Base-by-base conservation (phyloP, 2,888 invertebrate genomes). In the Oligia latruncula region DNA sequence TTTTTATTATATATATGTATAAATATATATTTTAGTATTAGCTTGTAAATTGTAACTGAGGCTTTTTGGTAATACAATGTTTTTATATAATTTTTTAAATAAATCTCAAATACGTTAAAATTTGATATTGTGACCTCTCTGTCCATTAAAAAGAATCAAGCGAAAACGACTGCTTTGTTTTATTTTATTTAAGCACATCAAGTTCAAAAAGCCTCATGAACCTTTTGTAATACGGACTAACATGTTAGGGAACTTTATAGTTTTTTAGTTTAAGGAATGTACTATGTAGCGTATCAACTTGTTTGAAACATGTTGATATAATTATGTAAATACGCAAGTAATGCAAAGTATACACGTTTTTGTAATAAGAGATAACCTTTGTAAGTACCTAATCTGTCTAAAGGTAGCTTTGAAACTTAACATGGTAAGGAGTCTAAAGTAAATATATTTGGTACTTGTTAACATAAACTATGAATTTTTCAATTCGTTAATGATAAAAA, bases 311-410 rank as follows among this genome's bases (percentile, higher is more conserved):
- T 49, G 46, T 43, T 55, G 52, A 79, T 35, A 78, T 46, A 46
- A n/a, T 52, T 78, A 20, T 35, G 58, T 49, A 58, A 71, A 73
- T 1, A 80, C 46, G 55, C 52, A 17, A 13, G 6, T 23, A 58
- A 58, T 65, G 46, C 52, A 71, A 46, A 2, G 6, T 20, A 35
- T 23, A 23, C 40, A 46, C 15, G 46, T 49, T 78, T 65, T 58
- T 29, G 20, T 66, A 3, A 29, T 58, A 17, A 49, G 0, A 60
- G n/a, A 20, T 75, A 60, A 60, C 13, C n/a, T 8, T 55, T 55
- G 8, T 23, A 9, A 23, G 58, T 58, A 58, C 23, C 9, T 23
- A 55, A 55, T 8, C 8, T 55, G 5, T 52, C 20, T 23, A 23
- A 55, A 55, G 8, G 0, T 55, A 55, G 20, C 23, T 55, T 55